These are phyloP conservation scores for Clarias gariepinus DNA, from an alignment of 2,113 vertebrate genomes.

Conservation along the genomic window DNA sequence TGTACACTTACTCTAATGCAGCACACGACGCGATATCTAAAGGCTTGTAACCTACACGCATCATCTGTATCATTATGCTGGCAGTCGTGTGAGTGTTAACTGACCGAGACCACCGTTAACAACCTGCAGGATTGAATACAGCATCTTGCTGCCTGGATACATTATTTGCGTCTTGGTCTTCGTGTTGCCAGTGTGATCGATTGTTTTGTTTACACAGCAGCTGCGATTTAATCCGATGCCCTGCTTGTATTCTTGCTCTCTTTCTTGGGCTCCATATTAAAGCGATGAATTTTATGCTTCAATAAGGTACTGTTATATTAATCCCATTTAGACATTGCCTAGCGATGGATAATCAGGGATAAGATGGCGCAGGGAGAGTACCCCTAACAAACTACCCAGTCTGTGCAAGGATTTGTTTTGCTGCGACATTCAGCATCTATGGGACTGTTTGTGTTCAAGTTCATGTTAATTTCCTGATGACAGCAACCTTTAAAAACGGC, in stretches of 20 bases:
- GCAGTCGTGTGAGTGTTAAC: neutral
- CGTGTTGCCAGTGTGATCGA: slow-evolving; percentile 13
- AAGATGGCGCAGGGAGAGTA: slow-evolving; percentile 38
- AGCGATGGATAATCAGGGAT: neutral
- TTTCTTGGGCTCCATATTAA: neutral
- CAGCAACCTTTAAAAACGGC: no score
- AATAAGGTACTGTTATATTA: neutral
- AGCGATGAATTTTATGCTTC: neutral
- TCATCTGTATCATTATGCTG: neutral
- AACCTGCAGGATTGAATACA: no score
- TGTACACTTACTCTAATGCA: neutral
- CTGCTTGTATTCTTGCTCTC: slow-evolving; percentile 2
- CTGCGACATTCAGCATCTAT: neutral
- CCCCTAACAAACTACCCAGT: neutral
- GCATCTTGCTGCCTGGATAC: neutral
- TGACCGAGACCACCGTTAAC: neutral
- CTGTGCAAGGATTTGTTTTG: neutral
- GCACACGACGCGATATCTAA: neutral
- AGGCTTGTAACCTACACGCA: neutral
- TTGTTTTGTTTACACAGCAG: slow-evolving; percentile 36
- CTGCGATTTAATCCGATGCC: neutral
- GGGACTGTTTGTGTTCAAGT: neutral
- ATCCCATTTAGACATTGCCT: neutral
- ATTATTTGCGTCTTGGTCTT: neutral
- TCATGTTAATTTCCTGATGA: neutral